Conservation (phyloP, 2,888 invertebrate genomes). For the Drosophila affinis region DNA sequence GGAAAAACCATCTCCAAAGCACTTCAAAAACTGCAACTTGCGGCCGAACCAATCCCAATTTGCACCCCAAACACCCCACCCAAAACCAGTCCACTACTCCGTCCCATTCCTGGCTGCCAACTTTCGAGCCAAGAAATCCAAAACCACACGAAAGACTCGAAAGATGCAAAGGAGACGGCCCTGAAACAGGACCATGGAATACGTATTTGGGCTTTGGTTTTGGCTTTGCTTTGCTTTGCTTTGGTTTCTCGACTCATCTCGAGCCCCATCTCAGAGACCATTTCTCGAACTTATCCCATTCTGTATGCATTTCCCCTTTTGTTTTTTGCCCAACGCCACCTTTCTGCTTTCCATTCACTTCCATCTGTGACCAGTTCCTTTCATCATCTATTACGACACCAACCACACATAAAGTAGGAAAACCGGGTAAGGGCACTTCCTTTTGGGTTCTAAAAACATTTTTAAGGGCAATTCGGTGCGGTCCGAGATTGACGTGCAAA, state of each 20-base stretch:
- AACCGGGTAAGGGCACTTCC: conserved; percentile 1
- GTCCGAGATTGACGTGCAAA: conserved; percentile 70
- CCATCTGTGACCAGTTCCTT: conserved; percentile 61
- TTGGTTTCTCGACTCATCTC: conserved; percentile 52
- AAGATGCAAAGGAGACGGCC: conserved; percentile 65
- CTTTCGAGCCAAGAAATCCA: conserved; percentile 74
- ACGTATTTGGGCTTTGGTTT: conserved; percentile 46
- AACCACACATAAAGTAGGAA: conserved; percentile 35
- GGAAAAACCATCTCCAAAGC: conserved; percentile 48
- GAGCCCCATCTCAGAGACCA: conserved; percentile 44
- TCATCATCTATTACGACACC: conserved; percentile 74
- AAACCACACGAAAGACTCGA: conserved; percentile 78
- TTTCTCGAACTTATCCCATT: conserved; percentile 49
- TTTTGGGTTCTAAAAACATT: conserved; percentile 64
- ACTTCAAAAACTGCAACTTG: conserved; percentile 63
- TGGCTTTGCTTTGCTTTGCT: conserved; percentile 33
- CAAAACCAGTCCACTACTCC: conserved; percentile 5
- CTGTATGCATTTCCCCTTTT: conserved; percentile 13
- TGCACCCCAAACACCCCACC: neutral
- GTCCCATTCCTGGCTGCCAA: conserved; percentile 50
- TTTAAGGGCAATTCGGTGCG: conserved; percentile 68
- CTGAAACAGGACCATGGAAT: conserved; percentile 52
- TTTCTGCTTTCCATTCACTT: neutral
- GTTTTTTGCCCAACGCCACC: conserved; percentile 4
- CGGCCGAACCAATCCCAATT: conserved; percentile 37